Conservation (phyloP, 2,797 vertebrate species). For the Simalia tracyae region DNA sequence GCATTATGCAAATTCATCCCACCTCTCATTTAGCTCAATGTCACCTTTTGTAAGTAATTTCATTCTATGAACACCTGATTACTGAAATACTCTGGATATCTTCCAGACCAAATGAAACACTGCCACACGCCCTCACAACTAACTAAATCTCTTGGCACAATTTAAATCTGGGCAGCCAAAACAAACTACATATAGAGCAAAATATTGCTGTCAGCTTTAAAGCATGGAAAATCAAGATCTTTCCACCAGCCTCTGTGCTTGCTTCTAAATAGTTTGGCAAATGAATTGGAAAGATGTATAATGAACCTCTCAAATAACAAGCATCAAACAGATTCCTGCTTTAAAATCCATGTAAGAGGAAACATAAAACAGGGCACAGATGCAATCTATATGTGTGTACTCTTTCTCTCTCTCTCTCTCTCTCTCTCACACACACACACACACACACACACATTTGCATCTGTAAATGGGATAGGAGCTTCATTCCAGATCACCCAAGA, state of each 20-base stretch:
- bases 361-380: constrained; percentile 45
- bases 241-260: constrained; percentile 31
- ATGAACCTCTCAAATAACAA: constrained; percentile 25
- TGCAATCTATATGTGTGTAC: not conserved
- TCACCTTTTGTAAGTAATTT: constrained; percentile 16
- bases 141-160: constrained; percentile 32
- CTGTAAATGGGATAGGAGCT: constrained; percentile 31
- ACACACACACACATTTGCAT: constrained; percentile 1
- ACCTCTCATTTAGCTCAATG: not conserved
- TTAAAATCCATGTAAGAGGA: constrained; percentile 15
- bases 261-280: constrained; percentile 44
- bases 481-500: constrained; percentile 17
- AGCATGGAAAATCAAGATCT: constrained; percentile 42
- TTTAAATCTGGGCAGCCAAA: constrained; percentile 51
- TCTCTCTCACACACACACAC: not conserved
- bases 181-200: constrained; percentile 41
- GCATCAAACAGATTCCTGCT: constrained; percentile 45
- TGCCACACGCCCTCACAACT: not conserved
- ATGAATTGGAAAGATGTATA: constrained; percentile 38
- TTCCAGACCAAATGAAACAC: constrained; percentile 18
- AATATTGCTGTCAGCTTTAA: constrained; percentile 42
- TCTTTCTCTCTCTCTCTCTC: not conserved
- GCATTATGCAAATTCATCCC: not conserved
- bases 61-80: constrained; percentile 10
- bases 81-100: constrained; percentile 5